Percentiles rank a stretch among this genome's conserved stretches.
phyloP scores from a whole-genome alignment of 2,797 vertebrate genomes.

The Labeo calbasu region DNA sequence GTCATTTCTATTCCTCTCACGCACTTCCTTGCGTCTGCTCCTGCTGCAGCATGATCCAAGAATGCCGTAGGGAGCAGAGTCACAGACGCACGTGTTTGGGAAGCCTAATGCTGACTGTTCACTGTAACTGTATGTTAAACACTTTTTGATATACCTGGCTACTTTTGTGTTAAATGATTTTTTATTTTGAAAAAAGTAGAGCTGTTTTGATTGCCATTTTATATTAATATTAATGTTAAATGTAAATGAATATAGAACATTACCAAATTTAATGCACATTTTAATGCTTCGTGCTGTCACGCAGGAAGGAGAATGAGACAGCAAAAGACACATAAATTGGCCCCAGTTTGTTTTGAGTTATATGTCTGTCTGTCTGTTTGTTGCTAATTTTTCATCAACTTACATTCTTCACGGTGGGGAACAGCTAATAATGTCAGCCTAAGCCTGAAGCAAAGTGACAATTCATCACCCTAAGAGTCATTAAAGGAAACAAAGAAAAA shows the following conservation, averaged over 20 bases:
- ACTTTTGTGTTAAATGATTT: neutral
- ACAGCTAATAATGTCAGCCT: neutral
- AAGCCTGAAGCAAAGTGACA: neutral
- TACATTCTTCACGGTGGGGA: neutral
- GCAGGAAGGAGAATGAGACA: neutral
- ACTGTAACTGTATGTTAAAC: slow-evolving; percentile 9
- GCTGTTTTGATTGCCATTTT: neutral
- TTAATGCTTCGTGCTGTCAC: neutral
- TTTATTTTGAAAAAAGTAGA: neutral
- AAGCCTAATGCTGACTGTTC: neutral
- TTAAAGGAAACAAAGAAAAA: neutral
- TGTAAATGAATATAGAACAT: neutral
- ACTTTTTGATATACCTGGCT: neutral
- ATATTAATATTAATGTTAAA: neutral
- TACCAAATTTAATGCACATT: neutral
- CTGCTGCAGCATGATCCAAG: slow-evolving; percentile 15
- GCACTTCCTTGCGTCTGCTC: slow-evolving; percentile 8
- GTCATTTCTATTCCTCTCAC: slow-evolving; percentile 29
- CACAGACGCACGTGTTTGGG: neutral
- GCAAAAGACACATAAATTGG: too few relatives aligned
- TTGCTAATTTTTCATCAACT: neutral
- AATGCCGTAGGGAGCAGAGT: slow-evolving; percentile 22
- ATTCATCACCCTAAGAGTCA: neutral
- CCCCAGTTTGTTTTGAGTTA: neutral
- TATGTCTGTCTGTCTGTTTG: neutral